Evolutionary conservation across 1,140 invertebrate genomes (phyloP), one percentile per base, ranked within the genome.

Genomic region (Brachionus paranguensis): DNA sequence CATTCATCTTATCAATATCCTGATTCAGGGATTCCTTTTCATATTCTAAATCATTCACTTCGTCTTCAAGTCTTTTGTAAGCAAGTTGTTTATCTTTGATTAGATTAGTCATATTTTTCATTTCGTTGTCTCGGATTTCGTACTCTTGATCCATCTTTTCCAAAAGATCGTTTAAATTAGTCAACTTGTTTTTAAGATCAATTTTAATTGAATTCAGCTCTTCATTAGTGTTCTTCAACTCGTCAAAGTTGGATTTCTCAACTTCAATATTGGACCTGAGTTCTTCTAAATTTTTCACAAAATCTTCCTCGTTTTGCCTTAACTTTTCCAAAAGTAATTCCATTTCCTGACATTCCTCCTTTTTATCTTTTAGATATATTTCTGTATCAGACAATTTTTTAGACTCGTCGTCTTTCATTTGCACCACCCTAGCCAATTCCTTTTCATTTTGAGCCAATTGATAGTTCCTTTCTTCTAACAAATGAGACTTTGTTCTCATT

Each of bases 201-300:
- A 27, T 27, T 53, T 76, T 76, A 50, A 50, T 27, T 41, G 45
- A 50, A 50, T 76, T 76, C 5, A 76, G 14, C 33, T 76, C 72
- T 11, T 76, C 72, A 27, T 76, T 76, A 17, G 72, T 50, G 12
- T 76, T 76, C 43, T 76, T 76, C 11, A 76, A 17, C 45, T 76
- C 72, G 24, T 76, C 43, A n/a, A 76, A 50, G 50, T 76, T 76
- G 3, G 45, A 50, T 24, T 76, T 76, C 45, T 76, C 72, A 24
- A 50, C 29, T 27, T 76, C 43, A 14, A 76, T 76, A 29, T 29
- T 76, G 3, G 20, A 27, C n/a, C 45, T 47, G 2, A 76, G 20
- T 11, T 76, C 45, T 20, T 76, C 72, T 17, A 76, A 50, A 76
- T 27, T 12, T 27, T 50, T 47, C 1, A 50, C 2, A 24, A 14